Evolutionary conservation across 2,797 vertebrate genomes (phyloP), one percentile per base, ranked within the genome.

Genomic region (Diglossa cyanea): DNA sequence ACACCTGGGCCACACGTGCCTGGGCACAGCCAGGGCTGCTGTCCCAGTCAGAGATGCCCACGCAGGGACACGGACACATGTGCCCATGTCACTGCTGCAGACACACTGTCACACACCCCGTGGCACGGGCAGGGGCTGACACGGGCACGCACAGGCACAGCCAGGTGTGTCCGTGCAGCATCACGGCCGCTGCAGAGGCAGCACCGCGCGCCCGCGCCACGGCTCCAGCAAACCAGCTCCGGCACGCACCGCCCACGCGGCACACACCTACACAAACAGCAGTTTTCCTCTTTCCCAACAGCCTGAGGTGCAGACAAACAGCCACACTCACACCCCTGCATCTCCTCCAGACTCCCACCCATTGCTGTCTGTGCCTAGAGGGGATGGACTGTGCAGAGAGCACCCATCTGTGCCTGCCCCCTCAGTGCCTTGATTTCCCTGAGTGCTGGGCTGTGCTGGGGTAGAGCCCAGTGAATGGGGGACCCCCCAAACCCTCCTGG

Each of bases 101-200:
- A 10, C 24, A 4, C 0, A 0, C 19, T 0, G 1, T 63, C 42
- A 10, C 61, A 23, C 3, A 0, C n/a, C 8, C 9, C 0, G 0
- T 45, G 70, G 21, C 2, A 2, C 0, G 13, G 48, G 55, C 35
- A 28, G 42, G 72, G 57, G 13, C 53, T 83, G 65, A 2, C 50
- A 33, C 0, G 3, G 26, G 39, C 25, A 23, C 4, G 1, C 23
- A 18, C 8, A 9, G 3, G 35, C 55, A 7, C 57, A 20, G 48
- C n/a, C 73, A 35, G 54, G 25, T 13, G 12, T 47, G 50, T 21
- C 5, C 23, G 5, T 7, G 24, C 55, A 35, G 73, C n/a, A 2
- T 17, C 25, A 4, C 0, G 0, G 50, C 51, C 1, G 0, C 60
- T 65, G 82, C 65, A 31, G 20, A 70, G n/a, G 82, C 82, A n/a